phyloP scores from a whole-genome alignment of 2,113 vertebrate genomes.

The Myotis brandtii region DNA sequence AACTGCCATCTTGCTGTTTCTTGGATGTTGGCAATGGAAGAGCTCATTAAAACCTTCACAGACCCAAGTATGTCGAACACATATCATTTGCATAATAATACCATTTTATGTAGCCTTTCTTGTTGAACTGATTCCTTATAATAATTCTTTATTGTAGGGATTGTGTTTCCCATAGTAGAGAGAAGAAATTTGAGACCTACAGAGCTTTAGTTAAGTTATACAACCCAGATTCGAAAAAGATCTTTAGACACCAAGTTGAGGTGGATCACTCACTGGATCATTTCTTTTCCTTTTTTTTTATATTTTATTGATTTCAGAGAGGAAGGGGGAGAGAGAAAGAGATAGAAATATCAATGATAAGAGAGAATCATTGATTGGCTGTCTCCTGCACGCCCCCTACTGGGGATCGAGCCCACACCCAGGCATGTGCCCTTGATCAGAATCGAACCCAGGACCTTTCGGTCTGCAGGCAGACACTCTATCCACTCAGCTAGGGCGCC shows the following conservation, averaged over 20 bases:
- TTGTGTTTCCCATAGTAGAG: neutral
- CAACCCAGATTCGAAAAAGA: neutral
- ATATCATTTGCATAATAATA: neutral
- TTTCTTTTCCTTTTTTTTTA: no score
- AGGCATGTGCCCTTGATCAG: no score
- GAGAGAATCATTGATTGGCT: no score
- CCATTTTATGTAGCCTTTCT: neutral
- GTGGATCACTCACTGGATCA: neutral
- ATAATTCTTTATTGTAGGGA: neutral
- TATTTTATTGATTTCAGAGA: no score
- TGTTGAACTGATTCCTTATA: neutral
- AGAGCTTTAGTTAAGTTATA: neutral
- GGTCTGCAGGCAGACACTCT: no score
- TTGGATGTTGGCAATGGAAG: conserved; percentile 92
- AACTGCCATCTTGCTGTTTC: conserved; percentile 92
- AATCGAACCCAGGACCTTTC: no score
- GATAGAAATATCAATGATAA: no score
- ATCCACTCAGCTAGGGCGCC: no score
- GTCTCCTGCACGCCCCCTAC: no score
- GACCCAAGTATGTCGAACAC: conserved; percentile 86
- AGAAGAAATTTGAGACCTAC: neutral
- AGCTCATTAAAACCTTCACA: conserved; percentile 91
- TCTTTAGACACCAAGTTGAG: neutral
- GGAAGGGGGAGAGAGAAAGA: no score
- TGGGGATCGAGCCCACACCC: no score